phyloP scores from a whole-genome alignment of 2,113 vertebrate species.

The Embiotoca jacksoni region DNA sequence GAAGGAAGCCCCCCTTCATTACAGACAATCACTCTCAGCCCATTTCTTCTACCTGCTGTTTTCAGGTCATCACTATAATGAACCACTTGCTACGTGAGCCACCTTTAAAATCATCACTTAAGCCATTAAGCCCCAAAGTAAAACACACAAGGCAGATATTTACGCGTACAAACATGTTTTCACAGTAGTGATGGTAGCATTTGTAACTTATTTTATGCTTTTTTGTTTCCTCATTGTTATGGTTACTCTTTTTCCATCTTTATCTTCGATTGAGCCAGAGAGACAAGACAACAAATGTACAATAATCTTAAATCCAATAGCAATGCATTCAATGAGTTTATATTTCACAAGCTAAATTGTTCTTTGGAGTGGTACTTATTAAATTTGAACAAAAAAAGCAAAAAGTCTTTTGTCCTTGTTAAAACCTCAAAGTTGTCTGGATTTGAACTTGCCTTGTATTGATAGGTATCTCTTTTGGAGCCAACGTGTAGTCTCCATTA shows the following conservation, averaged over 20 bases:
- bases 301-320: not conserved
- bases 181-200: too few relatives aligned
- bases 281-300: not conserved
- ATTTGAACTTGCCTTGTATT: not conserved
- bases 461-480: not conserved
- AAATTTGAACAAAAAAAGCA: too few relatives aligned
- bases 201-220: not conserved
- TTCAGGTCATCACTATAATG: not conserved
- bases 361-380: too few relatives aligned
- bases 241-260: not conserved
- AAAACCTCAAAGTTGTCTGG: not conserved
- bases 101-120: not conserved
- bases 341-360: too few relatives aligned
- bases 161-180: not conserved
- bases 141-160: not conserved
- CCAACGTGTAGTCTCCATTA: not conserved
- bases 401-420: too few relatives aligned
- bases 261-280: not conserved
- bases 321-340: too few relatives aligned
- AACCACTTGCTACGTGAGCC: not conserved
- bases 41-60: not conserved
- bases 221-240: not conserved
- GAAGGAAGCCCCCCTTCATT: not conserved
- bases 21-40: not conserved
- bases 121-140: not conserved